Evolutionary conservation across 2,113 vertebrate species (phyloP).

Genomic region (Acanthisitta chloris): DNA sequence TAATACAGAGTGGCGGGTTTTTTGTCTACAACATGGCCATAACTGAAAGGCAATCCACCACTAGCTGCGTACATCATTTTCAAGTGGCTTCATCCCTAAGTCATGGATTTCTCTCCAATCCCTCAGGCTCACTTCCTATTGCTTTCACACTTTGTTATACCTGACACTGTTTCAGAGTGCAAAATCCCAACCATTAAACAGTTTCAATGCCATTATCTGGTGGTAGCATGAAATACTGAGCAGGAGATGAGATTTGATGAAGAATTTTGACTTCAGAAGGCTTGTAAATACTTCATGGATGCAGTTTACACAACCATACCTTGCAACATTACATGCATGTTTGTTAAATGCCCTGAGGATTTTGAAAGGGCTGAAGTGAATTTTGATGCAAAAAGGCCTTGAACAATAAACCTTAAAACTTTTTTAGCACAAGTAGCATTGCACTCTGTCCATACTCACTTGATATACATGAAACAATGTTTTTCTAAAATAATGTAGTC

Average conservation of each 20-base stretch:
- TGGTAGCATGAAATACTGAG: background rate
- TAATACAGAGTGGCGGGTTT: background rate
- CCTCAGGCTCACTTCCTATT: background rate
- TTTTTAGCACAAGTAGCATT: background rate
- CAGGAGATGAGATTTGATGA: background rate
- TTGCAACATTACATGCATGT: background rate
- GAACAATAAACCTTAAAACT: background rate
- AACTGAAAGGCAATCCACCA: background rate
- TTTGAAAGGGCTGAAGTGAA: background rate
- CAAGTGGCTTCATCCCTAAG: background rate
- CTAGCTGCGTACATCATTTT: background rate
- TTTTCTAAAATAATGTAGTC: background rate
- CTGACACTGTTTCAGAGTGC: background rate
- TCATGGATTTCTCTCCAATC: rapidly evolving
- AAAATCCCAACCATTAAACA: background rate
- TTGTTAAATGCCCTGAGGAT: background rate
- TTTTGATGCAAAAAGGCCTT: background rate
- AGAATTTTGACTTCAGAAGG: background rate
- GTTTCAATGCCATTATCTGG: background rate
- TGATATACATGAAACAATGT: background rate
- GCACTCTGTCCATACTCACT: background rate
- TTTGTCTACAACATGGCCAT: background rate
- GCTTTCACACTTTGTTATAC: background rate
- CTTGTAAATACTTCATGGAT: background rate
- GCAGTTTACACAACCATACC: background rate